phyloP scores from a whole-genome alignment of 2,797 vertebrate genomes.

The Lacerta agilis region DNA sequence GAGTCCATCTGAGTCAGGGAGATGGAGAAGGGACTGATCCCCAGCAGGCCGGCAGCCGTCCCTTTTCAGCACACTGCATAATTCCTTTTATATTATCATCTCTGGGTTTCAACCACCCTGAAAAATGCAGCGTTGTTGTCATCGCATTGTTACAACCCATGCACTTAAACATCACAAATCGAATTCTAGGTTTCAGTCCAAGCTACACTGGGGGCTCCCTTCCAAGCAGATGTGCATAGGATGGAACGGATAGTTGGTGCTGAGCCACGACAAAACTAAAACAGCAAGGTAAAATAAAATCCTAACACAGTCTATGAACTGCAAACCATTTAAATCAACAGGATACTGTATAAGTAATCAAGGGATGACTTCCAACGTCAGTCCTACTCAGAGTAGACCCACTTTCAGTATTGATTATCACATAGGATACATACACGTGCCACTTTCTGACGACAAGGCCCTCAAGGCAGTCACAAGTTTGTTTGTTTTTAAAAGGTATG shows the following conservation, averaged over 20 bases:
- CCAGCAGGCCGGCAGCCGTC: neutral
- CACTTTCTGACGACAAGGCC: too few species aligned
- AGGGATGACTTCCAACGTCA: too few species aligned
- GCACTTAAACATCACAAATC: neutral
- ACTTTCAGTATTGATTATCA: too few species aligned
- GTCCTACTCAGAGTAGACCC: too few species aligned
- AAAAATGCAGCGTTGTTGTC: conserved; percentile 1
- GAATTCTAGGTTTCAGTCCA: neutral
- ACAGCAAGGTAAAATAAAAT: neutral
- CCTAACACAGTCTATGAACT: neutral
- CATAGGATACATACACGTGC: too few species aligned
- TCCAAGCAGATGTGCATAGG: too few species aligned
- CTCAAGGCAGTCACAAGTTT: too few species aligned
- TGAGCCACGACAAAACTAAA: neutral
- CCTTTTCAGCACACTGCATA: conserved; percentile 40
- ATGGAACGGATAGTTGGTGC: too few species aligned
- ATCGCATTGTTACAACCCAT: conserved; percentile 49
- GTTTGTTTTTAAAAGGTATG: too few species aligned
- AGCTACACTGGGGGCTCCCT: too few species aligned
- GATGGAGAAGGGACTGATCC: conserved; percentile 45
- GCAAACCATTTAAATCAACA: neutral
- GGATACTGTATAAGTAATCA: too few species aligned
- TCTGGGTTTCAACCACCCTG: conserved; percentile 47
- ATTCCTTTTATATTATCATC: conserved; percentile 56
- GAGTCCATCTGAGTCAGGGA: conserved; percentile 17